These are phyloP conservation scores for Drosophila anomalata DNA, from an alignment of 2,888 invertebrate species.

Conservation along the genomic window DNA sequence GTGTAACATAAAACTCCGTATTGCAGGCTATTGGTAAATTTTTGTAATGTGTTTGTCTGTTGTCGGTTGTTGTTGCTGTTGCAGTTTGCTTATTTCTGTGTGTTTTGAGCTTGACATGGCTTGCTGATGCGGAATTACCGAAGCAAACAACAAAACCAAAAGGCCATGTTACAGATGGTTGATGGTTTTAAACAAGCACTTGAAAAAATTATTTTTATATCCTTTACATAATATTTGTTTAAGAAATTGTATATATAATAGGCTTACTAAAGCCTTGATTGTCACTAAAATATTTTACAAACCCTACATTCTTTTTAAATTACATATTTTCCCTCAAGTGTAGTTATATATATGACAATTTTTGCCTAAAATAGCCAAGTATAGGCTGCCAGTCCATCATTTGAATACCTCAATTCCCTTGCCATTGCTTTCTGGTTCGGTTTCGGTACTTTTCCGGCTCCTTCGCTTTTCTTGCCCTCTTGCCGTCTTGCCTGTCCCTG, in stretches of 20 bases:
- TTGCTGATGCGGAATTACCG: slow-evolving; percentile 51
- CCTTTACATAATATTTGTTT: too few species aligned
- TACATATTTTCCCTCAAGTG: not conserved
- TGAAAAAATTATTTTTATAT: not conserved
- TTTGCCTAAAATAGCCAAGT: slow-evolving; percentile 28
- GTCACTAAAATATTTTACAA: not conserved
- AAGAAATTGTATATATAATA: too few species aligned
- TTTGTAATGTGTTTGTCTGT: slow-evolving; percentile 38
- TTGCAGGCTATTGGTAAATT: slow-evolving; percentile 53
- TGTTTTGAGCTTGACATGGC: slow-evolving; percentile 54
- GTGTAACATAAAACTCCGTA: slow-evolving; percentile 29
- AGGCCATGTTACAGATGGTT: slow-evolving; percentile 20
- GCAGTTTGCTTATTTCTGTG: slow-evolving; percentile 18
- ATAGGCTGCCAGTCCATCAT: slow-evolving; percentile 30
- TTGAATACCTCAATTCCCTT: slow-evolving; percentile 30
- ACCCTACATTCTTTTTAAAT: not conserved
- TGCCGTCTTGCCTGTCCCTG: slow-evolving; percentile 15
- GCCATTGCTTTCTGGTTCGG: slow-evolving; percentile 14
- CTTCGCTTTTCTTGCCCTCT: slow-evolving; percentile 50
- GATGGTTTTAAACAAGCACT: slow-evolving; percentile 2
- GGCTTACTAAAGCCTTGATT: not conserved
- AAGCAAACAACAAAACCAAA: slow-evolving; percentile 54
- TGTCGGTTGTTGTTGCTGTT: slow-evolving; percentile 6
- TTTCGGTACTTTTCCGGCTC: slow-evolving; percentile 25
- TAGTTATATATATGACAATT: slow-evolving; percentile 16